A percentile compares a stretch with the other conserved stretches of the same genome.
These are phyloP conservation scores for Astreopora myriophthalma DNA, from an alignment of 64 coral and sea anemone species.

Conservation along the genomic window DNA sequence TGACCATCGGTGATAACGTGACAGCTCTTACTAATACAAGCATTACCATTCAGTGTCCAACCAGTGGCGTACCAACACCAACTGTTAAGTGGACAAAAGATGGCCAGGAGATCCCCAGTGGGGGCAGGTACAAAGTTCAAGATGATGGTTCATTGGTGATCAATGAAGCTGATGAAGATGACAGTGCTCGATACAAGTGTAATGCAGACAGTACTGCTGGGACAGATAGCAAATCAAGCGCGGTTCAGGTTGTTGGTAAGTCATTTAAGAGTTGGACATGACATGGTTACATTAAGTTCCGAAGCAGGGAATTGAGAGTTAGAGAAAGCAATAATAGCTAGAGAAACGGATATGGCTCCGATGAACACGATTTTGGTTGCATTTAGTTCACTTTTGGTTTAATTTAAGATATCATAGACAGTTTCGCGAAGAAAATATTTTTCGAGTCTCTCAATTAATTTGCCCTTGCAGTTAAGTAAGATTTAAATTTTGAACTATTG, in stretches of 20 bases:
- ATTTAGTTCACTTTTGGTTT: too few relatives aligned
- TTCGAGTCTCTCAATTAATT: too few relatives aligned
- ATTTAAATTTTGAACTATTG: too few relatives aligned
- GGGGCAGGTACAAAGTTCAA: background rate
- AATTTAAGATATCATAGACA: too few relatives aligned
- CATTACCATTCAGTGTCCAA: conserved; percentile 42
- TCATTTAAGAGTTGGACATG: too few relatives aligned
- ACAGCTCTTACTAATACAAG: conserved; percentile 56
- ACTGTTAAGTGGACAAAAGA: conserved; percentile 59
- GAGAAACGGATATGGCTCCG: too few relatives aligned
- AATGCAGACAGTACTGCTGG: conserved; percentile 43
- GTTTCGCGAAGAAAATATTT: too few relatives aligned
- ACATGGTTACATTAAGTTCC: too few relatives aligned
- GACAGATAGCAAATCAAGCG: conserved; percentile 8
- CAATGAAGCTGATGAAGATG: background rate
- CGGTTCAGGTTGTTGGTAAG: conserved; percentile 61
- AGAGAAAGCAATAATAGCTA: too few relatives aligned
- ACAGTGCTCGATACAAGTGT: conserved; percentile 62
- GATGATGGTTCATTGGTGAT: conserved; percentile 48
- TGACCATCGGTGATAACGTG: conserved; percentile 43
- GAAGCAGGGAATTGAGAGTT: too few relatives aligned
- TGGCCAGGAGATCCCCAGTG: background rate
- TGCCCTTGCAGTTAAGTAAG: too few relatives aligned
- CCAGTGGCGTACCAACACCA: conserved; percentile 32
- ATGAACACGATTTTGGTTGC: too few relatives aligned